Evolutionary conservation across 2,113 vertebrate genomes (phyloP).

Genomic region (Tautogolabrus adspersus): DNA sequence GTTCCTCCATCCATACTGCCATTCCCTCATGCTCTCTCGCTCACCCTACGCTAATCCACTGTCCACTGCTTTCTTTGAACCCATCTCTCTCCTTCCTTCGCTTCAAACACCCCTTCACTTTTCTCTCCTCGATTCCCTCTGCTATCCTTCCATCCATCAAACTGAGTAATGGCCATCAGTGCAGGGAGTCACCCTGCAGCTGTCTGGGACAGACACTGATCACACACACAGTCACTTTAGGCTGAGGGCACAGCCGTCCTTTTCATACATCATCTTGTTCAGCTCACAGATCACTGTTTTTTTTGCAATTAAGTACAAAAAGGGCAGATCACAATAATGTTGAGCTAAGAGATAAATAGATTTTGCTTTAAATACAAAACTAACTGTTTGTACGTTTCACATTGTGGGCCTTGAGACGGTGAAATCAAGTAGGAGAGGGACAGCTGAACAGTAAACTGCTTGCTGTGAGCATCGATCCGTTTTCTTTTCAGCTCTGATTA

Average conservation of each 20-base stretch:
- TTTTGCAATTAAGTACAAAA: slow-evolving; percentile 42
- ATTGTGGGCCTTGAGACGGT: neutral
- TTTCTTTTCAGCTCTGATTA: slow-evolving; percentile 48
- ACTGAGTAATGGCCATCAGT: slow-evolving; percentile 78
- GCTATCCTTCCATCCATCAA: slow-evolving; percentile 76
- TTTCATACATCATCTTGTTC: slow-evolving; percentile 58
- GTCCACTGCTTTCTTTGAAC: slow-evolving; percentile 54
- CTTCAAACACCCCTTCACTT: slow-evolving; percentile 42
- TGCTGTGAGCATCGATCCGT: slow-evolving; percentile 39
- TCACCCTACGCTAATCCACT: slow-evolving; percentile 60
- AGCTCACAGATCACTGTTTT: slow-evolving; percentile 41
- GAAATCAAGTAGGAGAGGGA: neutral
- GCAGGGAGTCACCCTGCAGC: slow-evolving; percentile 78
- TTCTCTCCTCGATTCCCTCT: slow-evolving; percentile 49
- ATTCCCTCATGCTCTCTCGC: slow-evolving; percentile 40
- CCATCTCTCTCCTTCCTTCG: slow-evolving; percentile 25
- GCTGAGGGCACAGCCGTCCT: slow-evolving; percentile 70
- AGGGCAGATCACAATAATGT: neutral
- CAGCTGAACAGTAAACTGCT: slow-evolving; percentile 38
- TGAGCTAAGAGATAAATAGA: slow-evolving; percentile 23
- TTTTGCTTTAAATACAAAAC: slow-evolving; percentile 15
- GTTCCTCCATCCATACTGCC: slow-evolving; percentile 37
- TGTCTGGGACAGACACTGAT: slow-evolving; percentile 77
- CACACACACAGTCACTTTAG: slow-evolving; percentile 74
- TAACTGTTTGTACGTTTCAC: slow-evolving; percentile 8